phyloP scores from a whole-genome alignment of 2,113 vertebrate species.

The Eidolon helvum region DNA sequence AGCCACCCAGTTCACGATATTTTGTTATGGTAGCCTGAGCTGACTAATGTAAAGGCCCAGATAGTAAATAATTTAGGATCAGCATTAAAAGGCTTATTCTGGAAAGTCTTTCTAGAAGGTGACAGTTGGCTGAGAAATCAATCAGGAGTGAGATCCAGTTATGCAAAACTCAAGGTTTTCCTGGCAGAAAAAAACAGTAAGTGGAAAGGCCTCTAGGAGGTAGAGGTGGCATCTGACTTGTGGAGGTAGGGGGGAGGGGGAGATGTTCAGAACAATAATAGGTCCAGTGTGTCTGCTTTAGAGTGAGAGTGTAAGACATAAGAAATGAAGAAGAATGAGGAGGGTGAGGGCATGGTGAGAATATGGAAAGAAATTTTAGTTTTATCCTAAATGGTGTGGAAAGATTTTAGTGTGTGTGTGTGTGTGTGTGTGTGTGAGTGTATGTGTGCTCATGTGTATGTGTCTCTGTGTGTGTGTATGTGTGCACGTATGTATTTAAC shows the following conservation, averaged over 20 bases:
- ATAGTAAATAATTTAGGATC: background rate
- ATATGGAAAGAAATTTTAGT: background rate
- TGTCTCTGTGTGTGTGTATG: background rate
- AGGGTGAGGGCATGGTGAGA: background rate
- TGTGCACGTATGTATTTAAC: background rate
- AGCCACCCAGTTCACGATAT: background rate
- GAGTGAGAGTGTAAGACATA: background rate
- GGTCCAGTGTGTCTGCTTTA: background rate
- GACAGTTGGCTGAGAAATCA: background rate
- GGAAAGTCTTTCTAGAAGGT: background rate
- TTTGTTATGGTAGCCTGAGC: background rate
- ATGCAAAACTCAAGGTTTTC: background rate
- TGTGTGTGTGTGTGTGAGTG: background rate
- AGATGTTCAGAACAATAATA: background rate
- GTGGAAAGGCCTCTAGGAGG: background rate
- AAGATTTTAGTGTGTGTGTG: background rate
- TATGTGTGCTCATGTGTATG: too few relatives aligned
- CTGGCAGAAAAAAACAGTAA: background rate
- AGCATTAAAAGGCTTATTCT: background rate
- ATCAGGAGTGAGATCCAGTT: background rate
- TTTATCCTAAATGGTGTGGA: background rate
- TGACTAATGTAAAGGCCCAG: background rate
- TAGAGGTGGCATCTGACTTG: background rate
- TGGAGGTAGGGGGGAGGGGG: background rate
- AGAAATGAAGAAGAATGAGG: background rate